Evolutionary conservation across 2,888 invertebrate genomes (phyloP), one percentile per base, ranked within the genome.

Genomic region (Geophilus truncorum): DNA sequence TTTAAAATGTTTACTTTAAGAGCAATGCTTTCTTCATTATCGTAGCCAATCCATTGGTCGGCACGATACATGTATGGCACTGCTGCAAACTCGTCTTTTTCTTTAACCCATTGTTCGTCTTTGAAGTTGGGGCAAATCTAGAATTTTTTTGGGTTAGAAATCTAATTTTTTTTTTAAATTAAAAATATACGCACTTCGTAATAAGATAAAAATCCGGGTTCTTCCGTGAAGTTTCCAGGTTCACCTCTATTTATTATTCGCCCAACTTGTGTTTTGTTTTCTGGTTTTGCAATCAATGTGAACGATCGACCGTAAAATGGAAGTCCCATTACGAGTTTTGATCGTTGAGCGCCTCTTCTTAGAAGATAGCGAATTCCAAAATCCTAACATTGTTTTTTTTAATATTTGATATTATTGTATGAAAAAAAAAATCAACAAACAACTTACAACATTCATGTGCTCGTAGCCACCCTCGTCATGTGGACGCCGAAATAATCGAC

Each of bases 251-350:
- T 92, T n/a, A 79, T 34, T 5, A 28, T 62, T 1, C 34, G 51
- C 4, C 51, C 79, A 10, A 28, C n/a, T 7, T 62, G 21, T 6
- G 45, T 57, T 23, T 28, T 21, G 15, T 34, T 57, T 79, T 57
- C 18, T 2, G 79, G 86, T 15, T 25, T 62, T 5, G 90, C 87
- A 21, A 90, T 89, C 28, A 96, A 87, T 32, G 92, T 91, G 84
- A 92, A 96, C n/a, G 92, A 91, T 86, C 95, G 95, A 0, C 95
- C 96, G 85, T 96, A 96, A 0, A 95, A 94, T 0, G 95, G 95
- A 80, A 96, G 94, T 30, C 95, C 96, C 2, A 96, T 87, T 0
- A 95, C 92, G 12, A 96, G 86, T 88, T 96, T 96, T 83, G 92
- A 90, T 0, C 91, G 89, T 82, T 93, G 92, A 0, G 94, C 94